Evolutionary conservation across 1,140 invertebrate genomes (phyloP).

Genomic region (Caerostris darwini): DNA sequence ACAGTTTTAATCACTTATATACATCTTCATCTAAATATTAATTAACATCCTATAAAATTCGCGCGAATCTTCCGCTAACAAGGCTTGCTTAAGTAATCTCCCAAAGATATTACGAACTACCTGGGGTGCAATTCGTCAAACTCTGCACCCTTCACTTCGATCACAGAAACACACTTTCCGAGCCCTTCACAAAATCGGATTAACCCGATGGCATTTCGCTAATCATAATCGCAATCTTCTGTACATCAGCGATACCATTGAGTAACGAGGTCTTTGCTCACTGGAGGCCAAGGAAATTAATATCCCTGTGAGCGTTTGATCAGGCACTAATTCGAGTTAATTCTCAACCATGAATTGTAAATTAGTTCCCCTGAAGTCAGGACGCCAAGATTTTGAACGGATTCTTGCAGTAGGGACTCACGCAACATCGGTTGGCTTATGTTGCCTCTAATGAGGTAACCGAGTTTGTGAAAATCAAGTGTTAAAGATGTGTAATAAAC

Average conservation of each 20-base stretch:
- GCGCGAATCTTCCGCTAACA: too few relatives aligned
- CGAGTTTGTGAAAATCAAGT: neutral
- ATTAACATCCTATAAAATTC: too few relatives aligned
- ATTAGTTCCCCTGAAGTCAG: neutral
- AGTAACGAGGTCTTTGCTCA: slow-evolving; percentile 17
- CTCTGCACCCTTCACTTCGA: neutral
- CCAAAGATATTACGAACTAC: too few relatives aligned
- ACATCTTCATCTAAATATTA: too few relatives aligned
- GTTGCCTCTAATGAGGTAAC: neutral
- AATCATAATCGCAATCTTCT: slow-evolving; percentile 55
- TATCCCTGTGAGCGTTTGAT: slow-evolving; percentile 39
- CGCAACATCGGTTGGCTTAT: slow-evolving; percentile 1
- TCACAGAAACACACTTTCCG: neutral
- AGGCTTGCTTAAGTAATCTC: too few relatives aligned
- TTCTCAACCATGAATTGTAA: slow-evolving; percentile 42
- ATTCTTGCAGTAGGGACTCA: neutral
- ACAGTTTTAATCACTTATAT: too few relatives aligned
- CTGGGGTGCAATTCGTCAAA: neutral
- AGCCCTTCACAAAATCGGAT: slow-evolving; percentile 30
- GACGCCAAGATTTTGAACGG: slow-evolving; percentile 6
- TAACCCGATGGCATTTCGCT: neutral
- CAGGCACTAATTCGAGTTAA: slow-evolving; percentile 47
- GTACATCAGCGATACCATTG: slow-evolving; percentile 19
- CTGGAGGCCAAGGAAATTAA: slow-evolving; percentile 42
- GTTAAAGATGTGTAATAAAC: neutral